Evolutionary conservation across 1,140 invertebrate species (phyloP).

Genomic region (Eueides isabella): DNA sequence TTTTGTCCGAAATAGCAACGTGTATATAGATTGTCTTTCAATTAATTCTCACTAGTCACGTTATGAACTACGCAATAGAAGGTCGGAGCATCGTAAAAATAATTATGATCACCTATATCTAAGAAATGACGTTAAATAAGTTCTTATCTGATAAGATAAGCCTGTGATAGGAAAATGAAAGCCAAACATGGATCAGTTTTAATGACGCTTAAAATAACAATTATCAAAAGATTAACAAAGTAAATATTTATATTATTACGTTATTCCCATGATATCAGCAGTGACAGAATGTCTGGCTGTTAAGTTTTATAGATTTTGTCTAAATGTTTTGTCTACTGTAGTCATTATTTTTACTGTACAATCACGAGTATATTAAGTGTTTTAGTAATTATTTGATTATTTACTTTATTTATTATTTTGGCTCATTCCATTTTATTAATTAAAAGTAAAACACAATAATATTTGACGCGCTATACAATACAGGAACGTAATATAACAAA

Average conservation of each 20-base stretch:
- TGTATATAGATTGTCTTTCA: neutral
- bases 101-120: constrained; percentile 21
- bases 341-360: neutral
- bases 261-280: neutral
- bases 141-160: neutral
- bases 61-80: neutral
- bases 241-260: constrained; percentile 22
- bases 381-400: too few species aligned
- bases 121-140: constrained; percentile 2
- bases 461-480: too few species aligned
- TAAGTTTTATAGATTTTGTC: neutral
- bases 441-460: too few species aligned
- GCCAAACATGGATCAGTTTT: constrained; percentile 20
- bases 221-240: constrained; percentile 26
- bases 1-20: too few species aligned
- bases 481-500: too few species aligned
- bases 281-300: constrained; percentile 1
- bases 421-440: too few species aligned
- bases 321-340: neutral
- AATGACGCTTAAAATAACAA: constrained; percentile 16
- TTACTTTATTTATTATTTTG: too few species aligned
- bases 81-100: constrained; percentile 18
- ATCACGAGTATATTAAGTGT: neutral
- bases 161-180: constrained; percentile 29
- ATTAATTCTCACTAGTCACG: neutral